Percentiles rank a stretch among this genome's conserved stretches.
phyloP scores from a whole-genome alignment of 2,888 invertebrate species.

The Yponomeuta sedellus region DNA sequence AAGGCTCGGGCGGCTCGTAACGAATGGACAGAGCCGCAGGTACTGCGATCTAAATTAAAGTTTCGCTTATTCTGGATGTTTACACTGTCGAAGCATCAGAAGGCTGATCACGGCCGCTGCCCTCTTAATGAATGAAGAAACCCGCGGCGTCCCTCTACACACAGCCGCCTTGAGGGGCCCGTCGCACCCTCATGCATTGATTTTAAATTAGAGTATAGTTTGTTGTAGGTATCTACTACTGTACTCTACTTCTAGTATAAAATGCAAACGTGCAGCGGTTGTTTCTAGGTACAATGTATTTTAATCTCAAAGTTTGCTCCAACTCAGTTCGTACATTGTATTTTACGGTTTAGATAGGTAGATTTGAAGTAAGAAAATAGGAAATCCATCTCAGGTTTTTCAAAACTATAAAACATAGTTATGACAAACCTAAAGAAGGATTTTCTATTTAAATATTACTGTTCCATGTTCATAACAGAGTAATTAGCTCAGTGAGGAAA shows the following conservation, averaged over 20 bases:
- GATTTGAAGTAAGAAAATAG: too few species aligned
- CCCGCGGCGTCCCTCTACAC: conserved; percentile 53
- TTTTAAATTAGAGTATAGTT: conserved; percentile 36
- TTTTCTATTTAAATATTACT: neutral
- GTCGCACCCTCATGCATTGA: conserved; percentile 45
- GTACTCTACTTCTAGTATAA: neutral
- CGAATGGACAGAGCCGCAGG: conserved; percentile 56
- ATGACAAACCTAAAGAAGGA: neutral
- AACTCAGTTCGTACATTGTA: neutral
- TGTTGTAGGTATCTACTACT: neutral
- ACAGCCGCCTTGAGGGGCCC: conserved; percentile 29
- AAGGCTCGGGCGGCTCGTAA: conserved; percentile 55
- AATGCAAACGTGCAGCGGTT: neutral
- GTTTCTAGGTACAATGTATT: neutral
- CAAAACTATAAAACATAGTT: too few species aligned
- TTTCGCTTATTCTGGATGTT: conserved; percentile 57
- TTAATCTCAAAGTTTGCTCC: neutral
- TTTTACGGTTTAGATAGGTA: neutral
- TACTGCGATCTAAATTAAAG: conserved; percentile 66
- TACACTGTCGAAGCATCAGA: conserved; percentile 52
- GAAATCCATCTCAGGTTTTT: too few species aligned
- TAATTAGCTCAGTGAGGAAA: conserved; percentile 72
- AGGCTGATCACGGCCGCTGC: conserved; percentile 60
- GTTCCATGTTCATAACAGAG: conserved; percentile 38
- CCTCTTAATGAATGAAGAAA: conserved; percentile 73